These are phyloP conservation scores for Gymnocephalus cernua DNA, from an alignment of 2,113 vertebrate genomes.

Conservation along the genomic window DNA sequence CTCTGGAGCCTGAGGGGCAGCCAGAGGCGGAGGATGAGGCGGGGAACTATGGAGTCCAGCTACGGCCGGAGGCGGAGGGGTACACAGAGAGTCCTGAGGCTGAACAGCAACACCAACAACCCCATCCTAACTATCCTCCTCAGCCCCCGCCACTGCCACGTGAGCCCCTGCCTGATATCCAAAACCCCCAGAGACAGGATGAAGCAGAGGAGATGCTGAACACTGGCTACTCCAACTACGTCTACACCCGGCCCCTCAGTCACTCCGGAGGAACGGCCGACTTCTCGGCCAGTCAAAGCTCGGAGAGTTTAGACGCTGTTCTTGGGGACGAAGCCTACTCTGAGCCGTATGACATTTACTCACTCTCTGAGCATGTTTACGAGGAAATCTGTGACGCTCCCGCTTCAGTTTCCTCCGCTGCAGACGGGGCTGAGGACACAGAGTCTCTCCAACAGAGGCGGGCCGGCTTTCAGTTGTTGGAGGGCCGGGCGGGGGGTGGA, in stretches of 20 bases:
- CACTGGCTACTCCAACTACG: constrained; percentile 91
- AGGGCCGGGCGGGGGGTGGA: constrained; percentile 83
- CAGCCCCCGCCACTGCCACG: constrained; percentile 80
- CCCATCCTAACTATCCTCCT: constrained; percentile 75
- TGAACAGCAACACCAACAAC: constrained; percentile 85
- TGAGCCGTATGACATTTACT: constrained; percentile 92
- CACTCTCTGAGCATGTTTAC: constrained; percentile 94
- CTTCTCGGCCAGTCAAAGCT: constrained; percentile 14
- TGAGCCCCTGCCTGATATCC: constrained; percentile 81
- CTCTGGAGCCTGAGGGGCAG: constrained; percentile 72
- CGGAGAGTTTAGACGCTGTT: constrained; percentile 39
- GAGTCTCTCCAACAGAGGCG: constrained; percentile 75
- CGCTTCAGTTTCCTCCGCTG: constrained; percentile 3
- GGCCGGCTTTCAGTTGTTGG: constrained; percentile 86
- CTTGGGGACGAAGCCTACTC: constrained; percentile 89
- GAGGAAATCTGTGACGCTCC: constrained; percentile 92
- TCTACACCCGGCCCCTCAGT: constrained; percentile 89
- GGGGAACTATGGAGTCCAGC: constrained; percentile 64
- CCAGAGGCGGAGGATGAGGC: constrained; percentile 78
- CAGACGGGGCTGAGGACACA: constrained; percentile 42
- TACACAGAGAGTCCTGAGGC: constrained; percentile 93
- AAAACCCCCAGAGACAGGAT: constrained; percentile 85
- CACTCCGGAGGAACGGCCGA: constrained; percentile 65
- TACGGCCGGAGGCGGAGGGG: constrained; percentile 89
- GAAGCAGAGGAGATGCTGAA: constrained; percentile 87